Conservation (phyloP, 2,113 vertebrate genomes). For the Sylvilagus bachmani region DNA sequence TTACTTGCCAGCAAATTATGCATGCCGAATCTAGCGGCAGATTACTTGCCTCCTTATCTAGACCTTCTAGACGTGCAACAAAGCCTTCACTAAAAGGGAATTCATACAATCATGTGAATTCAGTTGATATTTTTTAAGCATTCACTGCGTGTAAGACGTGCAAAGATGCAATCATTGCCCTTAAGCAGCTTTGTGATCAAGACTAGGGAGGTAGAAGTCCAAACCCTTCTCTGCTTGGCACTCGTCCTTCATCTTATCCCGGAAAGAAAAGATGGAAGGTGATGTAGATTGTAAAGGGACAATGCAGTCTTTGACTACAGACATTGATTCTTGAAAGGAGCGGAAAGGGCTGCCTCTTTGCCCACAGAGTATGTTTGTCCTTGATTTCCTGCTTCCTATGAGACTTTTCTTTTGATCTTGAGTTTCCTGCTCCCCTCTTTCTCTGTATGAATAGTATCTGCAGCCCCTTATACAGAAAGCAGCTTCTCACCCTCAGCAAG, state of each 20-base stretch:
- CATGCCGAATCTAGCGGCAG: background rate
- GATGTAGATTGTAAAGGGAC: background rate
- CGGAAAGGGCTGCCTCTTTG: background rate
- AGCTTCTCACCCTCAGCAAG: background rate
- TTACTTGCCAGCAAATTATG: background rate
- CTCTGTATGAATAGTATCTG: background rate
- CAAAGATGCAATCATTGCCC: background rate
- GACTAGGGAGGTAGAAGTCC: background rate
- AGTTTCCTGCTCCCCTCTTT: background rate
- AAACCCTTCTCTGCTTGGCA: constrained; percentile 19
- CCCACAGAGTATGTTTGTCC: background rate
- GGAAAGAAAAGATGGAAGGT: background rate
- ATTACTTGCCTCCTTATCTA: background rate
- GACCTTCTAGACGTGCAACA: background rate
- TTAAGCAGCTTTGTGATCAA: background rate
- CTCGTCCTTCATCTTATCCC: background rate
- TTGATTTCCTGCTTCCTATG: constrained; percentile 8
- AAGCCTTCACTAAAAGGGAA: background rate
- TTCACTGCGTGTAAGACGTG: background rate
- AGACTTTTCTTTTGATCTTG: constrained; percentile 8
- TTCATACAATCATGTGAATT: background rate
- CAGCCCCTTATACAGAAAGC: background rate
- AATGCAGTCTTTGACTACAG: background rate
- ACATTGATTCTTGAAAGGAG: background rate
- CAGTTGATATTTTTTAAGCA: background rate